Base-by-base conservation (phyloP, 2,888 invertebrate genomes). In the Pristionchus exspectatus region DNA sequence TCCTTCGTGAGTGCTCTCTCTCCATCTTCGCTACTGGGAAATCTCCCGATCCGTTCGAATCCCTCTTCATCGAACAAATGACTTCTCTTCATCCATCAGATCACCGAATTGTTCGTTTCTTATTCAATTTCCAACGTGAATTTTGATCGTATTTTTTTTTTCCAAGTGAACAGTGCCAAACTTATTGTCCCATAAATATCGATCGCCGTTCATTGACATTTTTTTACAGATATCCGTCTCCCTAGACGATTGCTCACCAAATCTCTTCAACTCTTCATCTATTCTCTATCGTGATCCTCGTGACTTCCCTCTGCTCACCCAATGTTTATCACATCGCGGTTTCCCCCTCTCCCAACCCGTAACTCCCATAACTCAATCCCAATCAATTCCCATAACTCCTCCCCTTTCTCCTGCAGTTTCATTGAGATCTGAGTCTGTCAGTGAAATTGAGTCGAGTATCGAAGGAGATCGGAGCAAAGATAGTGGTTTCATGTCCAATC, bases 251-350 rank as follows among this genome's bases (percentile, higher is more conserved):
- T 27, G 16, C 27, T 14, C 50, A 24, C 50, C 83, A n/a, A n/a
- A 24, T 77, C 38, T 77, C n/a, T 54, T 83, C 54, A 14, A 24
- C 7, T 50, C 50, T 38, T 33, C 27, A 16, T 16, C 27, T 0
- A 54, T 83, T 16, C n/a, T 83, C 50, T 83, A 83, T 50, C 83
- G 54, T n/a, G 50, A 83, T 83, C 50, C 50, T 5, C 83, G 83
- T 54, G 83, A 83, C n/a, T 54, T 83, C 50, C 24, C n/a, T n/a
- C 27, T 83, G n/a, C 50, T 83, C 27, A 83, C 27, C 24, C 12
- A 83, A n/a, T 83, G 24, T 12, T 38, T 74, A 16, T 38, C 33
- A 1, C 33, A 38, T 38, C 74, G 74, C 16, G 74, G 74, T 4
- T 33, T 74, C 74, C 14, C 38, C 38, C 74, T 74, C 30, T 74